Percentiles rank a stretch among this genome's conserved stretches.
Evolutionary conservation across 2,888 invertebrate species (phyloP).

Genomic region (Pristionchus arcanus): DNA sequence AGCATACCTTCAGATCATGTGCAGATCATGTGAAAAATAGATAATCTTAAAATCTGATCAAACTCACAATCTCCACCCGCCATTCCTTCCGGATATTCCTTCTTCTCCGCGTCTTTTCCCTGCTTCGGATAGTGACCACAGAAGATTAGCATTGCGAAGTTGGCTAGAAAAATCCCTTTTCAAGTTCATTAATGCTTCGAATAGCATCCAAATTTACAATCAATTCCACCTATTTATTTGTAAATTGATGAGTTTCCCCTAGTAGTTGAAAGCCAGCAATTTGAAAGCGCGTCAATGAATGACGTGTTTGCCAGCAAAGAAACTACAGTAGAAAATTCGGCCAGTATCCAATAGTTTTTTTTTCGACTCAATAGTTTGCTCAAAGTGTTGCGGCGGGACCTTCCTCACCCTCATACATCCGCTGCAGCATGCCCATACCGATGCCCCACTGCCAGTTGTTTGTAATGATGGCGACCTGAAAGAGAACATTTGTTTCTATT

Average conservation of each 20-base stretch:
- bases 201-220: too few species aligned
- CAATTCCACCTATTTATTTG: too few species aligned
- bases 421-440: constrained; percentile 18
- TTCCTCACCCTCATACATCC: constrained; percentile 31
- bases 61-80: background rate
- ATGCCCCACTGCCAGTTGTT: constrained; percentile 12
- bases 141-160: constrained; percentile 34
- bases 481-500: background rate
- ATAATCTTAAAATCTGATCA: background rate
- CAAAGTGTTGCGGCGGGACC: too few species aligned
- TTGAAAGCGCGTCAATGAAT: background rate
- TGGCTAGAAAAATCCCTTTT: background rate
- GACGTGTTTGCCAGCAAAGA: too few species aligned
- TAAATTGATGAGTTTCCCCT: background rate
- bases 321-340: too few species aligned
- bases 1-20: background rate
- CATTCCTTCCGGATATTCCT: constrained; percentile 19
- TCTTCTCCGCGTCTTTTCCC: background rate
- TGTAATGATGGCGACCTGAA: constrained; percentile 20
- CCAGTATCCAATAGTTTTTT: background rate
- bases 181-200: too few species aligned
- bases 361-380: too few species aligned
- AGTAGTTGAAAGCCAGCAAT: too few species aligned
- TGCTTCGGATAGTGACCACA: constrained; percentile 26
- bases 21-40: too few species aligned